Evolutionary conservation across 2,113 vertebrate species (phyloP).

Genomic region (Dipodomys merriami): DNA sequence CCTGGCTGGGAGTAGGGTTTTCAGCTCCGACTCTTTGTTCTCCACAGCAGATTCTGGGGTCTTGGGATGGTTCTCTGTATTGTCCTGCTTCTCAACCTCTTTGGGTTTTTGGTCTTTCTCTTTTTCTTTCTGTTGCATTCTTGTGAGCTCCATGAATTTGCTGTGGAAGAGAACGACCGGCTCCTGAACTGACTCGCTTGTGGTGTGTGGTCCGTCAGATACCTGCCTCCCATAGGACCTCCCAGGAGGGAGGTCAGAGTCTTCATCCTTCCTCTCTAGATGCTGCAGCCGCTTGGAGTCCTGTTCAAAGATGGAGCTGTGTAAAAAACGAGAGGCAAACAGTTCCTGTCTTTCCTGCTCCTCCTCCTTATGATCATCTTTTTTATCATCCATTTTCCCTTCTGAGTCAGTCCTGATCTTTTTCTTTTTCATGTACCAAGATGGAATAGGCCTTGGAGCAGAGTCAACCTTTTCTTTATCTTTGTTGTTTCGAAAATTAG

Average conservation of each 20-base stretch:
- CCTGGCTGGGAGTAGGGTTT: constrained; percentile 40
- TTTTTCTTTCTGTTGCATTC: constrained; percentile 97
- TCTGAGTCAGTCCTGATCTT: constrained; percentile 95
- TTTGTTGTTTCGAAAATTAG: constrained; percentile 94
- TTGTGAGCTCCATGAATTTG: constrained; percentile 93
- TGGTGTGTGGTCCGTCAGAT: constrained; percentile 85
- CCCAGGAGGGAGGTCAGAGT: constrained; percentile 87
- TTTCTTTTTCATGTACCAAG: constrained; percentile 99
- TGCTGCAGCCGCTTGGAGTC: constrained; percentile 96
- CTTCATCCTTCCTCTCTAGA: constrained; percentile 94
- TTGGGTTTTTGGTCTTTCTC: constrained; percentile 91
- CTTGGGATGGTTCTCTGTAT: constrained; percentile 86
- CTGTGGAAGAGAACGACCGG: constrained; percentile 97
- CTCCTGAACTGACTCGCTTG: constrained; percentile 89
- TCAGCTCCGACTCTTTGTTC: constrained; percentile 85
- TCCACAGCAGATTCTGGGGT: constrained; percentile 84
- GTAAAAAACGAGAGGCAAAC: constrained; percentile 97
- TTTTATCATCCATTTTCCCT: constrained; percentile 94
- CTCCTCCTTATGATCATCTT: constrained; percentile 94
- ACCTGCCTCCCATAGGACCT: constrained; percentile 86
- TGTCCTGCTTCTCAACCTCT: constrained; percentile 89
- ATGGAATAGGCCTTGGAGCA: constrained; percentile 96
- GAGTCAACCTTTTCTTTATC: constrained; percentile 97
- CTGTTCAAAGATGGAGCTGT: constrained; percentile 99
- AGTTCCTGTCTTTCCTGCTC: constrained; percentile 96